Percentiles rank a stretch among this genome's conserved stretches.
These are phyloP conservation scores for Australoheros scitulus DNA, from an alignment of 2,113 vertebrate species.

Conservation along the genomic window DNA sequence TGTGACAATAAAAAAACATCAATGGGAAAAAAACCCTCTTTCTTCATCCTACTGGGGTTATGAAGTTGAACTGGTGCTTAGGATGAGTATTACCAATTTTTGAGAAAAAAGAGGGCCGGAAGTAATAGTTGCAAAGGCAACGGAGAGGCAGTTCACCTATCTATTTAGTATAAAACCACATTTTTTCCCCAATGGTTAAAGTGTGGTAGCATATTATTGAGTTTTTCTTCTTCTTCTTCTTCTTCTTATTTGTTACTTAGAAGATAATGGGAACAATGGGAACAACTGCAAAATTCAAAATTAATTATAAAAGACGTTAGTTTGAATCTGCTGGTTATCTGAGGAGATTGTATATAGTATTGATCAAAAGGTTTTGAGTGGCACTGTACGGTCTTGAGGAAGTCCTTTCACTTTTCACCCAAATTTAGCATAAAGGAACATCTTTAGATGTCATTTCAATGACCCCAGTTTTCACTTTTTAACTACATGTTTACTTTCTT, in stretches of 20 bases:
- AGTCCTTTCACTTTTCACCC: no score
- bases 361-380: no score
- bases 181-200: neutral
- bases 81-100: neutral
- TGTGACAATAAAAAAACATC: neutral
- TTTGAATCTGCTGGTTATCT: neutral
- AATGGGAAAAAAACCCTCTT: neutral
- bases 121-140: neutral
- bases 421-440: no score
- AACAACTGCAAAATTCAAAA: neutral
- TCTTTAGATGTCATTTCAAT: neutral
- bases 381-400: neutral
- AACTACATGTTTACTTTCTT: neutral
- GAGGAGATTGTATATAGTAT: neutral
- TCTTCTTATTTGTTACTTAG: neutral
- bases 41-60: neutral
- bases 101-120: neutral
- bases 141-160: neutral
- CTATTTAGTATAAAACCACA: neutral
- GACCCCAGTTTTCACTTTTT: neutral
- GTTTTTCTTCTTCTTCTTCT: no score
- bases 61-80: neutral
- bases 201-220: neutral
- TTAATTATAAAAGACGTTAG: neutral
- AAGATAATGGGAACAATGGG: neutral